Evolutionary conservation across 2,888 invertebrate species (phyloP).

Genomic region (Apotomis turbidana): DNA sequence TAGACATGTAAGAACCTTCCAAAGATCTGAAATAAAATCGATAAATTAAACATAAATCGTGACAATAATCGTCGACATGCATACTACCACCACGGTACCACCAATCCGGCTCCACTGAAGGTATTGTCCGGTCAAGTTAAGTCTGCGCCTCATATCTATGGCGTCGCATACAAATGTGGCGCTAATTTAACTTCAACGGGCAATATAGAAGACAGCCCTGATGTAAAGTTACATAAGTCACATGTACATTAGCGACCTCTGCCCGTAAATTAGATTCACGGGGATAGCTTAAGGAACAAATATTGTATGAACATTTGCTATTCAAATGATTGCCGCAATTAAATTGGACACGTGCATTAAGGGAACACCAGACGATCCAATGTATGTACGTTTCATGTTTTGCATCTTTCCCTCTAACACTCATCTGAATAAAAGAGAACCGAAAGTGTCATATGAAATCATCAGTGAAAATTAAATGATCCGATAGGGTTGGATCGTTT

Average conservation of each 20-base stretch:
- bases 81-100: slow-evolving; percentile 36
- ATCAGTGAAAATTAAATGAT: no score
- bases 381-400: no score
- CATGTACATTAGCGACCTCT: background rate
- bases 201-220: background rate
- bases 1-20: slow-evolving; percentile 69
- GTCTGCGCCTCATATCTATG: no score
- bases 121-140: background rate
- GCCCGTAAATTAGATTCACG: background rate
- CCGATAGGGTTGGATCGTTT: no score
- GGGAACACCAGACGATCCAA: no score
- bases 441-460: no score
- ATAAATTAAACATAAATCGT: slow-evolving; percentile 25
- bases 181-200: no score
- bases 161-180: no score
- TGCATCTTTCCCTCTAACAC: no score
- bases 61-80: slow-evolving; percentile 35
- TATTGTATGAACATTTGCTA: background rate
- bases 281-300: background rate
- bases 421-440: no score
- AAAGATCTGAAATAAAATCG: slow-evolving; percentile 64
- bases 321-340: background rate
- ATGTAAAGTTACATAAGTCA: background rate
- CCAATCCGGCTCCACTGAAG: slow-evolving; percentile 1
- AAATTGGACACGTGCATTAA: no score